Evolutionary conservation across 2,888 invertebrate genomes (phyloP), one percentile per base, ranked within the genome.

Genomic region (Drosophila borealis): DNA sequence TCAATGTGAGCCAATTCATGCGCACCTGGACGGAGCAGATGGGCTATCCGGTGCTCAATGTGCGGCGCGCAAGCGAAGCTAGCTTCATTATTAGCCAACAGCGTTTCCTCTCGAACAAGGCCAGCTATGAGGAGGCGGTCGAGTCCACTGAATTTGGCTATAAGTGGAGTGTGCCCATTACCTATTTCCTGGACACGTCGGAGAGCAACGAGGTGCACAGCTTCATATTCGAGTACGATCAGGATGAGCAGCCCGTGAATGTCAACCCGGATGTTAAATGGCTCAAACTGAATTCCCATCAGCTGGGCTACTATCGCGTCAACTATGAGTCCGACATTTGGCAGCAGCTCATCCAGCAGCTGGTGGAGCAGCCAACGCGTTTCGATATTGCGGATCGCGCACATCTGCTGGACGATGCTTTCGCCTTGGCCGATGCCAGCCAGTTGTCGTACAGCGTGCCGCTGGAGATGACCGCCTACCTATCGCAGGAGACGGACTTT

Each of bases 1-100:
- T 93, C 0, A 89, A 93, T 51, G 92, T 95, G 3, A 88, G 86
- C 79, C 89, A 93, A 36, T 94, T 97, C 65, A 96, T 98, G 96
- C 95, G 96, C 81, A 97, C 97, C 0, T 98, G 97, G 96, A 97
- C 97, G 0, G 93, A 94, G 33, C 97, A 98, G 92, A 97, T 95
- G 95, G 98, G 98, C 0, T 97, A 95, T 88, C 98, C 98, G 0
- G 93, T 97, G 0, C 91, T 98, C 3, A 94, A 93, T 8, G 95
- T 96, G 0, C 88, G 88, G 0, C 93, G 92, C 33, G 91, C 90
- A 1, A 87, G 71, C 67, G 92, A 89, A 2, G 29, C 10, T 0
- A 70, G 56, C 0, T 95, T 94, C 65, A 91, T 92, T 0, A 91
- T 97, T 3, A 95, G 94, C 0, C 98, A 98, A 89, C 93, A 94